Evolutionary conservation across 2,113 vertebrate genomes (phyloP).

Genomic region (Hippoglossus stenolepis): DNA sequence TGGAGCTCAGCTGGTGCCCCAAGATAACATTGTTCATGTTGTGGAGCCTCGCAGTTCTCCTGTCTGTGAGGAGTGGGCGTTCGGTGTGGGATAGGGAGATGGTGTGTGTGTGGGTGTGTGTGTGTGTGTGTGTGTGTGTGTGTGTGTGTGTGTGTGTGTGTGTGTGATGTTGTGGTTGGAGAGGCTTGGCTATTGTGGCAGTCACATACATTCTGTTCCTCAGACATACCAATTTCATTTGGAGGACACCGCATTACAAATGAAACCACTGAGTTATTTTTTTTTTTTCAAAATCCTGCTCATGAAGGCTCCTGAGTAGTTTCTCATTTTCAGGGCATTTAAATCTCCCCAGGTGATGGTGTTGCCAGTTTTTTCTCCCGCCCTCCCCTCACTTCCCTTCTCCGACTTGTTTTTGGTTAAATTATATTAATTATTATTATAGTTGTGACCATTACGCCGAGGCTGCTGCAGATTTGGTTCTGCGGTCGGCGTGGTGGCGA

Average conservation of each 20-base stretch:
- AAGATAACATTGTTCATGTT: constrained; percentile 67
- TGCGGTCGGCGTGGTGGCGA: not conserved
- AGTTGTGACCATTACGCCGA: not conserved
- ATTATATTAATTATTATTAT: constrained; percentile 13
- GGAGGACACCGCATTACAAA: constrained; percentile 16
- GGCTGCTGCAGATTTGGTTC: not conserved
- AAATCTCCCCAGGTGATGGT: constrained; percentile 4
- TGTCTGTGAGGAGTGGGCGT: constrained; percentile 37
- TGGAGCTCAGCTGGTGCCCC: constrained; percentile 62
- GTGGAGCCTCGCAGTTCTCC: constrained; percentile 42
- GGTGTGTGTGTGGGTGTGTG: constrained; percentile 3
- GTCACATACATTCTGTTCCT: constrained; percentile 5
- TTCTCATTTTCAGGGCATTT: constrained; percentile 21
- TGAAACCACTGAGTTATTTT: constrained; percentile 11
- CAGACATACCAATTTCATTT: constrained; percentile 19
- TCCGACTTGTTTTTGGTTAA: not conserved
- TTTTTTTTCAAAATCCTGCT: constrained; percentile 4
- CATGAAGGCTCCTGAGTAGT: not conserved
- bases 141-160: constrained; percentile 11
- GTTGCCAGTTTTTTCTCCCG: not conserved
- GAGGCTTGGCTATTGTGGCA: constrained; percentile 27
- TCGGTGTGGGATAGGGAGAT: constrained; percentile 31
- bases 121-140: constrained; percentile 10
- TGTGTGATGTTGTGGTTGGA: not conserved
- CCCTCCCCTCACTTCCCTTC: not conserved